Percentiles rank a stretch among this genome's conserved stretches.
Conservation (phyloP, 2,888 invertebrate species). For the Drosophila gaucha region DNA sequence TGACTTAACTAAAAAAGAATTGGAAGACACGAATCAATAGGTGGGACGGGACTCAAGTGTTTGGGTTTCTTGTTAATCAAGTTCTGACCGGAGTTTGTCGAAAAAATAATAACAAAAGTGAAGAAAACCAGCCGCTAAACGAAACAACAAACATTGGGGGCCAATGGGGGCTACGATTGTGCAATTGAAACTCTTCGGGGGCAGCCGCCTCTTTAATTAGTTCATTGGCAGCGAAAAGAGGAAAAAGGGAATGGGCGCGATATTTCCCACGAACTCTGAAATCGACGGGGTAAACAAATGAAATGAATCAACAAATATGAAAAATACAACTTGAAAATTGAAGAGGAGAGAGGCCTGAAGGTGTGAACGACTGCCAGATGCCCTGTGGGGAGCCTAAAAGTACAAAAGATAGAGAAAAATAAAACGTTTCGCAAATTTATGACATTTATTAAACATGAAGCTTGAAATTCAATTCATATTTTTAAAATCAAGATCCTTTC, state of each 20-base stretch:
- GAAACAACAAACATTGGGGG: conserved; percentile 25
- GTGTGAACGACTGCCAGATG: neutral
- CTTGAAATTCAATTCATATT: too few relatives aligned
- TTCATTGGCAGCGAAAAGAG: conserved; percentile 56
- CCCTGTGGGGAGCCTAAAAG: too few relatives aligned
- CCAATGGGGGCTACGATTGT: conserved; percentile 25
- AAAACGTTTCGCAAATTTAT: too few relatives aligned
- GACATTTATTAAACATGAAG: too few relatives aligned
- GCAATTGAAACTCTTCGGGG: conserved; percentile 58
- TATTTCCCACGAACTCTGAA: conserved; percentile 74
- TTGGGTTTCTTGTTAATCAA: conserved; percentile 39
- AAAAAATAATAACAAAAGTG: neutral
- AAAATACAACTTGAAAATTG: conserved; percentile 17
- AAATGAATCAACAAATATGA: conserved; percentile 74
- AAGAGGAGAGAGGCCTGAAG: neutral
- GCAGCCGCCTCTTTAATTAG: conserved; percentile 70
- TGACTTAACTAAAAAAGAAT: conserved; percentile 69
- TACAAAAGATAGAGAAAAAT: too few relatives aligned
- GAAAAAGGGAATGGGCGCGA: conserved; percentile 52
- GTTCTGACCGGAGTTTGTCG: conserved; percentile 16
- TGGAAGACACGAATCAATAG: conserved; percentile 16
- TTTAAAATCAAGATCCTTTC: too few relatives aligned
- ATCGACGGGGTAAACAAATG: conserved; percentile 66
- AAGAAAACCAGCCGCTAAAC: conserved; percentile 26
- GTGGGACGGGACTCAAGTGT: conserved; percentile 53